Percentiles rank a stretch among this genome's conserved stretches.
phyloP scores from a whole-genome alignment of 2,888 invertebrate genomes.

The Idaea aversata region DNA sequence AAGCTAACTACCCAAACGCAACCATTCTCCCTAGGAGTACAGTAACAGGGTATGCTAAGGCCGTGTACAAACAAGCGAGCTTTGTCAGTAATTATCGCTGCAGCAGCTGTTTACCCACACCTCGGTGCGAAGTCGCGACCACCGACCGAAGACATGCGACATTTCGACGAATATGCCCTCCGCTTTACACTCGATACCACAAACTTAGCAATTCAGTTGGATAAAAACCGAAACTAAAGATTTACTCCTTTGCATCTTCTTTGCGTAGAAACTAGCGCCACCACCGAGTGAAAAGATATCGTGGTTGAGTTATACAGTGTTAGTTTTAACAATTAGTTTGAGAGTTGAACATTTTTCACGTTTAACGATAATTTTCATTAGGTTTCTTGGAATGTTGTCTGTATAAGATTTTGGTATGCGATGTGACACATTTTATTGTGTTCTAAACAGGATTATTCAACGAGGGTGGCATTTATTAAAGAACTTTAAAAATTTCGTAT shows the following conservation, averaged over 20 bases:
- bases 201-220: slow-evolving; percentile 33
- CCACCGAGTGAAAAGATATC: neutral
- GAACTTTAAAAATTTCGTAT: too few species aligned
- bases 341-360: slow-evolving; percentile 52
- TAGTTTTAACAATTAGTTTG: slow-evolving; percentile 48
- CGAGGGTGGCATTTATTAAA: neutral
- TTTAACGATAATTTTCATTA: slow-evolving; percentile 41
- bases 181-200: slow-evolving; percentile 35
- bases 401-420: slow-evolving; percentile 11
- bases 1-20: neutral
- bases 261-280: neutral
- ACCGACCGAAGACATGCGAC: slow-evolving; percentile 65
- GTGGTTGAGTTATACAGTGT: slow-evolving; percentile 33
- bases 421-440: neutral
- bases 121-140: slow-evolving; percentile 78
- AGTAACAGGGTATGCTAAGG: slow-evolving; percentile 53
- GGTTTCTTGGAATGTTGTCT: slow-evolving; percentile 27
- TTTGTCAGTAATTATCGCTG: slow-evolving; percentile 75
- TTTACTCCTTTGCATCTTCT: neutral
- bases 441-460: neutral
- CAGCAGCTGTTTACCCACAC: slow-evolving; percentile 73
- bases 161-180: slow-evolving; percentile 67
- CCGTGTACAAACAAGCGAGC: slow-evolving; percentile 58
- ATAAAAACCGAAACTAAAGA: neutral
- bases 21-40: slow-evolving; percentile 18